Evolutionary conservation across 2,113 vertebrate species (phyloP), one percentile per base, ranked within the genome.

Genomic region (Puntigrus tetrazona): DNA sequence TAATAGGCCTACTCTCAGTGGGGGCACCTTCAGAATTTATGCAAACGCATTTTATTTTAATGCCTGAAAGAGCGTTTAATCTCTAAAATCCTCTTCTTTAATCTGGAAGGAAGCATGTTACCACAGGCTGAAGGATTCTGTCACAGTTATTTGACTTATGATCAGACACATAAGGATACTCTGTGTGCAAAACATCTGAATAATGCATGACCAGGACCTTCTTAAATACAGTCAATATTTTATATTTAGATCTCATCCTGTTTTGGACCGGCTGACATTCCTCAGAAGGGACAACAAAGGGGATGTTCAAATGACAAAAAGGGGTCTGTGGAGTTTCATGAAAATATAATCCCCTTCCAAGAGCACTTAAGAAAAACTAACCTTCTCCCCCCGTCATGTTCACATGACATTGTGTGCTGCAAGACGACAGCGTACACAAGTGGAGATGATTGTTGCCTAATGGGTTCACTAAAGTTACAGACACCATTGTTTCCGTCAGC

Each of bases 131-230:
- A 74, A 61, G 70, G 31, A 74, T 63, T 50, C 29, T 50, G 67
- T 75, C 84, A 81, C 38, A 47, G 38, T 74, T 34, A 74, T 70
- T 70, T 50, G 55, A 78, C 61, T 70, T 55, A 77, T 65, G 83
- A 80, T 73, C 50, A 73, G 84, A 85, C 84, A 80, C 52, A 65
- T 80, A 80, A 29, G 84, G 20, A 74, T 85, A 36, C 27, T 47
- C 38, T 57, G 41, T 34, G 41, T 27, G 31, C 9, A 80, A 76
- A 85, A 81, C 63, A 74, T 50, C 27, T 85, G 65, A 85, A 80
- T 80, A 47, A 85, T 80, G 47, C 83, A 78, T 78, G 31, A 81
- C 38, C 50, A 34, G 22, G 29, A 81, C 31, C 41, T 72, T 59
- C 36, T 85, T 47, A 80, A 80, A 73, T 34, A 74, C 45, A 69